Base-by-base conservation (phyloP, 2,888 invertebrate genomes). In the Tenthredo distinguenda region DNA sequence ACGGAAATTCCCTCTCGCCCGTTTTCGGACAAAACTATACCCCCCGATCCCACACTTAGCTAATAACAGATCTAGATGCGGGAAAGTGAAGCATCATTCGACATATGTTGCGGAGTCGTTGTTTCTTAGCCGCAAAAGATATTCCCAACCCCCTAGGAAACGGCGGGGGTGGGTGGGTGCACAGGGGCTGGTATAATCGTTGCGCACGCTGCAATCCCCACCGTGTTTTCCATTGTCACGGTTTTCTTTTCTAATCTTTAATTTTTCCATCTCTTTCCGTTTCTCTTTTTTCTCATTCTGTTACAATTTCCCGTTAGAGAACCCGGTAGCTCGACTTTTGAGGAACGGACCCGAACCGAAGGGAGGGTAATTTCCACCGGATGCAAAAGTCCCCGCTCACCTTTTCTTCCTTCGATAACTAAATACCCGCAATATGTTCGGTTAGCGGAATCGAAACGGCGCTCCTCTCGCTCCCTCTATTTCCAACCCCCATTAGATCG, bases 1-100 rank as follows among this genome's bases (percentile, higher is more conserved):
- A 74, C 74, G 0, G 0, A 21, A n/a, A 74, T 40, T 40, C 12
- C 12, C 34, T 26, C 4, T 6, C 0, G 2, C 43, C 40, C 40
- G 21, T 37, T 1, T 3, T 0, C 2, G 0, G 74, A 74, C 74
- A 43, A 43, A 43, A 74, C 3, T 40, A 43, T 21, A 26, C 15
- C 74, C 0, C 21, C 40, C 68, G 4, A 6, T 34, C 43, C 26
- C 12, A 4, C 58, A 5, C 34, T 34, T 34, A 37, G 79, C 79
- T 92, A 92, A 93, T 92, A 90, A 91, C 90, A 90, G 87, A 87
- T 90, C 90, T 88, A 86, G 91, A 92, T 92, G 92, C 90, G 88
- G 88, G 87, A 84, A 88, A 88, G 87, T 89, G 86, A 83, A 68
- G 87, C 84, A 43, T 87, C 91, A 91, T 90, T 90, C 89, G 88